phyloP scores from a whole-genome alignment of 2,113 vertebrate genomes.

The Albula goreensis region DNA sequence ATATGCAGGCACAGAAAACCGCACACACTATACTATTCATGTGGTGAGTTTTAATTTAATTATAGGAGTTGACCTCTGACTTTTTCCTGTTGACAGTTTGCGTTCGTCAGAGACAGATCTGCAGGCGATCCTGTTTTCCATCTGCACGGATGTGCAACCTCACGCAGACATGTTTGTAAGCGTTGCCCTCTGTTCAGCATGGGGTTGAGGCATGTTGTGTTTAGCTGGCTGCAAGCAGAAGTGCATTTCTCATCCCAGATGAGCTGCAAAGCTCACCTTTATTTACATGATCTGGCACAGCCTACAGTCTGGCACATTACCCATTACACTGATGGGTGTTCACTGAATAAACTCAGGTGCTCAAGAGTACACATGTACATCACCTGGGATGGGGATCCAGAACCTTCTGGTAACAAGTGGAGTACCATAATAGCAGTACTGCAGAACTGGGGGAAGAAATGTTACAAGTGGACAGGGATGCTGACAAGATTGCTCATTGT shows the following conservation, averaged over 20 bases:
- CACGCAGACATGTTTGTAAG: not conserved
- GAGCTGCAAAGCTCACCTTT: not conserved
- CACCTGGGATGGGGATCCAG: not conserved
- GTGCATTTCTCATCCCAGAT: not conserved
- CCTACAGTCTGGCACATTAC: not conserved
- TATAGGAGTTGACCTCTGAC: not conserved
- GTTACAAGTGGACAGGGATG: conserved; percentile 30
- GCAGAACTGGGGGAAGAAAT: not conserved
- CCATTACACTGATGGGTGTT: not conserved
- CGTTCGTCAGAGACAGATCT: not conserved
- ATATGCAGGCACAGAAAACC: not conserved
- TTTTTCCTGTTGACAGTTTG: not conserved
- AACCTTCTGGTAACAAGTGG: not conserved
- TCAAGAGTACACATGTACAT: not conserved
- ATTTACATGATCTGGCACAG: not conserved
- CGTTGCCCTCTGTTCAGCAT: not conserved
- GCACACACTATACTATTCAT: too few relatives aligned
- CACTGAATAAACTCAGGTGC: not conserved
- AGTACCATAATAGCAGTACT: conserved; percentile 24
- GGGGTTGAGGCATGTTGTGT: not conserved
- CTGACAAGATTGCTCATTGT: conserved; percentile 65
- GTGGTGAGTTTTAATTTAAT: too few relatives aligned
- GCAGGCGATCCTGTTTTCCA: not conserved
- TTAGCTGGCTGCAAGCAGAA: not conserved
- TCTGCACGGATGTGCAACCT: not conserved